These are phyloP conservation scores for Esox masquinongy DNA, from an alignment of 2,797 vertebrate species.

Conservation along the genomic window DNA sequence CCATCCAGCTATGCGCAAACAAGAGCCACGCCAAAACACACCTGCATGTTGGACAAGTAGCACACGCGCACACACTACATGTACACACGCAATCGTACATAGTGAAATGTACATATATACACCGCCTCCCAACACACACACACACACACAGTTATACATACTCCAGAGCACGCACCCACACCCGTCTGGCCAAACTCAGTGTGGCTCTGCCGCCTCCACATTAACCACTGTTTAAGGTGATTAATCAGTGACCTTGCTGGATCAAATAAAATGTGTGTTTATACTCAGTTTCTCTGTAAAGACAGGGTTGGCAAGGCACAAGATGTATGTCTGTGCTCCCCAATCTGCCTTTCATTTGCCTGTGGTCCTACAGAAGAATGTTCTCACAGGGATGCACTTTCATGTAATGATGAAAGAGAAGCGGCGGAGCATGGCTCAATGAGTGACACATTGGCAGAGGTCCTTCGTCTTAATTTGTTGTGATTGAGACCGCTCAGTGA, in stretches of 20 bases:
- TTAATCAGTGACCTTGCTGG: constrained; percentile 18
- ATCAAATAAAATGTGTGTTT: constrained; percentile 20
- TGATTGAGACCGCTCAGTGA: neutral
- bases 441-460: neutral
- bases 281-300: neutral
- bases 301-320: neutral
- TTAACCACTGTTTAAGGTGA: constrained; percentile 12
- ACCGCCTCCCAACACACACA: neutral
- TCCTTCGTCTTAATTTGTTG: neutral
- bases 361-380: neutral
- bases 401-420: neutral
- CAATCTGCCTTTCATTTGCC: neutral
- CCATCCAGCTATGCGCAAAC: neutral
- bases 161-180: neutral
- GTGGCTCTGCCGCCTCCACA: neutral
- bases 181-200: neutral
- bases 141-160: neutral
- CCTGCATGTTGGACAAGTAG: neutral
- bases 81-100: neutral
- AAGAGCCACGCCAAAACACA: neutral
- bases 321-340: neutral
- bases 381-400: constrained; percentile 2
- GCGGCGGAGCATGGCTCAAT: neutral
- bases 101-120: neutral
- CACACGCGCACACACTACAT: neutral